Percentiles rank a stretch among this genome's conserved stretches.
Conservation (phyloP, 2,797 vertebrate genomes). For the Acipenser oxyrinchus region DNA sequence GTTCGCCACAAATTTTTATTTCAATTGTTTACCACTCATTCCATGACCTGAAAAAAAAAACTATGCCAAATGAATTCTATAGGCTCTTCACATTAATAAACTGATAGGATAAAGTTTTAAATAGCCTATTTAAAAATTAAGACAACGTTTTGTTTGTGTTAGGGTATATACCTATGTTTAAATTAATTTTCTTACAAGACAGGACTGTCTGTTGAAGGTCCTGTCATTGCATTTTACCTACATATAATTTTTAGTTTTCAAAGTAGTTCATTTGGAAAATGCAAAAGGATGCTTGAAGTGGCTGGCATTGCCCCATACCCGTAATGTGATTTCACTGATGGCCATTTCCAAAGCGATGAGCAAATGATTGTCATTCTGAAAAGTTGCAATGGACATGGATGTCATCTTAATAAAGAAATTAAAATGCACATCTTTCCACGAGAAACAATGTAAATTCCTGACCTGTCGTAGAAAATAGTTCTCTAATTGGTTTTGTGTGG, state of each 20-base stretch:
- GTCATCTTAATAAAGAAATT: conserved; percentile 92
- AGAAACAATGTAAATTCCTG: conserved; percentile 51
- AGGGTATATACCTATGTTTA: too few relatives aligned
- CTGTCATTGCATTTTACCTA: conserved; percentile 52
- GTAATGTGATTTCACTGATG: conserved; percentile 69
- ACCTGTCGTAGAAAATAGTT: conserved; percentile 86
- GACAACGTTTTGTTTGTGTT: too few relatives aligned
- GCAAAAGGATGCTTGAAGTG: conserved; percentile 47
- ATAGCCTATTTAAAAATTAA: too few relatives aligned
- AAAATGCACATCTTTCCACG: conserved; percentile 68
- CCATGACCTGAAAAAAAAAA: too few relatives aligned
- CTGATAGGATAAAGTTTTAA: too few relatives aligned
- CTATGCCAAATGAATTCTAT: too few relatives aligned
- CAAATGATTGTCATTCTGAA: conserved; percentile 77
- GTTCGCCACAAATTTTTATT: too few relatives aligned
- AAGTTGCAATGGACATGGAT: conserved; percentile 65
- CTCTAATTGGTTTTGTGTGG: conserved; percentile 93
- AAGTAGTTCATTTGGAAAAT: conserved; percentile 75
- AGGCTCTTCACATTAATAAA: too few relatives aligned
- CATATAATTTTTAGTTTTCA: conserved; percentile 50
- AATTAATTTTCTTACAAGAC: too few relatives aligned
- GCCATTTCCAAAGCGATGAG: conserved; percentile 54
- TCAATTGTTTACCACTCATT: too few relatives aligned
- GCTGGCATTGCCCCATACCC: conserved; percentile 45
- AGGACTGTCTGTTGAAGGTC: conserved; percentile 25